A percentile compares a stretch with the other conserved stretches of the same genome.
phyloP scores from a whole-genome alignment of 2,888 invertebrate genomes.

The Cheilosia scutellata region DNA sequence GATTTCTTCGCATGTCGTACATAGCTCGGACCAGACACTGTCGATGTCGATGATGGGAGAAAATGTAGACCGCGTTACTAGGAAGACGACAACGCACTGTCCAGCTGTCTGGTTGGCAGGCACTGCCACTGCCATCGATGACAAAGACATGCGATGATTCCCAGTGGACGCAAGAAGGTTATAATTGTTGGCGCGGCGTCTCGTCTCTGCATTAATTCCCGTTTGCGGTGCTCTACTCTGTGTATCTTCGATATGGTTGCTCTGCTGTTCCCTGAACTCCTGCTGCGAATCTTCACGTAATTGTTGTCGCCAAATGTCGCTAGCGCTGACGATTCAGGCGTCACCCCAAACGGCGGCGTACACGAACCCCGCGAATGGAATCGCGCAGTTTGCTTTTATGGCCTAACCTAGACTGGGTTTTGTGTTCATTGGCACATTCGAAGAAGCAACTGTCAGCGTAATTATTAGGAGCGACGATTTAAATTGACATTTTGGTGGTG shows the following conservation, averaged over 20 bases:
- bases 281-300: conserved; percentile 77
- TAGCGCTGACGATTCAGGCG: conserved; percentile 68
- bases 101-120: conserved; percentile 55
- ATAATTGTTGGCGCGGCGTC: conserved; percentile 73
- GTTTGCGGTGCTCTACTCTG: conserved; percentile 51
- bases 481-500: conserved; percentile 71
- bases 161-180: conserved; percentile 72
- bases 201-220: conserved; percentile 71
- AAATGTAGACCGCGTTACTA: conserved; percentile 73
- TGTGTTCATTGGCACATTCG: conserved; percentile 63
- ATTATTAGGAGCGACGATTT: conserved; percentile 75
- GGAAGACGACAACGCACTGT: conserved; percentile 73
- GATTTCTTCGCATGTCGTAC: conserved; percentile 65
- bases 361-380: conserved; percentile 10
- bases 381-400: conserved; percentile 6
- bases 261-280: conserved; percentile 61
- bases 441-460: conserved; percentile 68
- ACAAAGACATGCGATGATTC: conserved; percentile 63
- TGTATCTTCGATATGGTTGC: conserved; percentile 23
- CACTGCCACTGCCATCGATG: conserved; percentile 1
- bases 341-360: conserved; percentile 65
- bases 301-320: conserved; percentile 79
- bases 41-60: conserved; percentile 47
- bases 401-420: conserved; percentile 62
- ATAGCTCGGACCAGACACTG: conserved; percentile 35